Evolutionary conservation across 2,888 invertebrate species (phyloP), one percentile per base, ranked within the genome.

Genomic region (Sepiola atlantica): DNA sequence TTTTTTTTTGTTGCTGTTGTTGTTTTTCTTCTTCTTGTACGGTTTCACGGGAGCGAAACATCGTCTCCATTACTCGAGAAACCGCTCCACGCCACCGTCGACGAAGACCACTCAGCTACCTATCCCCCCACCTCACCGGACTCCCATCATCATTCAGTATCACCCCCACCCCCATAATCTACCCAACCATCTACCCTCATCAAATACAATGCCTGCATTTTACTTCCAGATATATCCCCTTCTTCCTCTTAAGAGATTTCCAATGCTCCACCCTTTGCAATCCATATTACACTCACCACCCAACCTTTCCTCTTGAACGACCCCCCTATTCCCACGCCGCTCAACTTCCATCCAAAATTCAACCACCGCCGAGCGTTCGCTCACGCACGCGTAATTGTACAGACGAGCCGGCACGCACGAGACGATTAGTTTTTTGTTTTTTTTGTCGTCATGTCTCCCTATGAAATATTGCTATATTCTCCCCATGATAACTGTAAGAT

Each of bases 141-240:
- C 45, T 45, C 45, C 45, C 45, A 45, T 8, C 45, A 45, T 45
- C 45, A 45, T 45, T 45, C 8, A 45, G 45, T 45, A 45, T 8
- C 77, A 18, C 77, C 77, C 16, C 2, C 1, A 10, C n/a, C 14
- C n/a, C 14, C 61, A 8, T 4, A 45, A 61, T 21, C 28, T 28
- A 12, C 61, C 28, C 61, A 20, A 28, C 45, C 8, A 45, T 2
- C 45, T 8, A 45, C 21, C 61, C 77, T 32, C n/a, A 2, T 18
- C 77, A 45, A 45, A 45, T 45, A 45, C 45, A 77, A 77, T 16
- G 77, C n/a, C 77, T n/a, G 77, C 77, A 77, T 32, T 45, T 45
- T 77, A 77, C 14, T 77, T 77, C 77, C 77, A 77, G 77, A 77
- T n/a, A 77, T n/a, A 77, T 77, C 77, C 77, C n/a, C 77, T 77